Evolutionary conservation across 1,140 invertebrate species (phyloP).

Genomic region (Drosophila pseudoananassae): DNA sequence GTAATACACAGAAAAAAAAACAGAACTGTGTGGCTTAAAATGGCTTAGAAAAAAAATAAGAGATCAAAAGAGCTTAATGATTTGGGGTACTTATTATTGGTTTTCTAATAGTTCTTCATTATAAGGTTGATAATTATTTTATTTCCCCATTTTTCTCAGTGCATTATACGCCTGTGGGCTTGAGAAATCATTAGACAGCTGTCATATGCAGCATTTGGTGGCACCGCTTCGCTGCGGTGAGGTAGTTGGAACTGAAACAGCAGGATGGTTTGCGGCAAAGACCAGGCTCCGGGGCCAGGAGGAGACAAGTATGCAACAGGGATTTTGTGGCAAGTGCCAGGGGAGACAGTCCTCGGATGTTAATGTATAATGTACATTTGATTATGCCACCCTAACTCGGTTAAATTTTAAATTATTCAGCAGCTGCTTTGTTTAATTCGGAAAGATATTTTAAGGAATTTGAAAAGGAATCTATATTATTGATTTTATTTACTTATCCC

Average conservation of each 20-base stretch:
- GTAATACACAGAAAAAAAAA: neutral
- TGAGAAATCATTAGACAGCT: constrained; percentile 52
- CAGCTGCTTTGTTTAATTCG: constrained; percentile 3
- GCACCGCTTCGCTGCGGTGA: constrained; percentile 8
- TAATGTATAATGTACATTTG: constrained; percentile 36
- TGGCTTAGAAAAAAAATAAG: too few relatives aligned
- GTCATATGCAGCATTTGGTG: constrained; percentile 46
- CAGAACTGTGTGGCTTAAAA: too few relatives aligned
- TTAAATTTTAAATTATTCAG: constrained; percentile 9
- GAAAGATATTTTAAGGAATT: too few relatives aligned
- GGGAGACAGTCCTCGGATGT: neutral
- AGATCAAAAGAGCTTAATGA: too few relatives aligned
- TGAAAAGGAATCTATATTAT: neutral
- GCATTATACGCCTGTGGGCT: constrained; percentile 6
- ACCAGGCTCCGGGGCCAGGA: too few relatives aligned
- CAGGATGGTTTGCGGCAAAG: neutral
- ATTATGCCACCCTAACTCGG: constrained; percentile 18
- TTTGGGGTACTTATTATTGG: too few relatives aligned
- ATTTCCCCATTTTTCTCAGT: neutral
- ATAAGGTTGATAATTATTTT: neutral
- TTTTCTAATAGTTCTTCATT: too few relatives aligned
- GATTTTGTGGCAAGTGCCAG: constrained; percentile 14
- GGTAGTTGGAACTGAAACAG: neutral
- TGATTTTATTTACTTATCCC: constrained; percentile 5
- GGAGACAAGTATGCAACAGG: constrained; percentile 15